These are phyloP conservation scores for Caradrina kadenii DNA, from an alignment of 2,888 invertebrate genomes.

Conservation along the genomic window DNA sequence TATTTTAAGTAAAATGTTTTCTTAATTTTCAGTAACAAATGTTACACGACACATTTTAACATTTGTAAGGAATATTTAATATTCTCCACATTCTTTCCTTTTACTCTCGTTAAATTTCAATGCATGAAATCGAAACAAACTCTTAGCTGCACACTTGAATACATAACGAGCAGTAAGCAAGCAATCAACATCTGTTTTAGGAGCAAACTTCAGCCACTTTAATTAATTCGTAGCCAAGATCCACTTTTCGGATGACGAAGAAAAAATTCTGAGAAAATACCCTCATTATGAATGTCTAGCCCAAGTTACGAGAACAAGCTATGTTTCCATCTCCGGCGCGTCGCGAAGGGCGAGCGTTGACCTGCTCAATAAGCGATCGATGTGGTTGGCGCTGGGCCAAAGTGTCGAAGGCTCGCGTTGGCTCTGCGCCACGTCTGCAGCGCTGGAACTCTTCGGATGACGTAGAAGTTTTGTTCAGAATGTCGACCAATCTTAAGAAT, in stretches of 20 bases:
- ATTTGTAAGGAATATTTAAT: not conserved
- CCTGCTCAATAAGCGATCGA: conserved; percentile 75
- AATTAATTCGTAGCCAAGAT: conserved; percentile 3
- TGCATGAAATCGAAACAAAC: conserved; percentile 15
- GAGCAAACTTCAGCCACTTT: conserved; percentile 19
- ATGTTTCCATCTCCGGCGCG: conserved; percentile 63
- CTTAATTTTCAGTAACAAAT: conserved; percentile 4
- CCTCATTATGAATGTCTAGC: conserved; percentile 24
- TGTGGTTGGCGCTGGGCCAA: conserved; percentile 73
- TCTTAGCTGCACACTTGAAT: conserved; percentile 24
- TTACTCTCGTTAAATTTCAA: not conserved
- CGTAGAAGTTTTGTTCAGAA: conserved; percentile 42
- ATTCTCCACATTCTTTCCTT: not conserved
- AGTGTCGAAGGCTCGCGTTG: conserved; percentile 62
- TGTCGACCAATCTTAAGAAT: conserved; percentile 22
- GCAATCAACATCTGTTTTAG: conserved; percentile 23
- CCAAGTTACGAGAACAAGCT: conserved; percentile 37
- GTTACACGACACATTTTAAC: not conserved
- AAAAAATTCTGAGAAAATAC: conserved; percentile 13
- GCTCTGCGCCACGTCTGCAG: conserved; percentile 66
- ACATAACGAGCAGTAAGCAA: conserved; percentile 7
- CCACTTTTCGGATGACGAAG: not conserved
- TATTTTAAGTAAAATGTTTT: conserved; percentile 12
- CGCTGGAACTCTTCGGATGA: conserved; percentile 57
- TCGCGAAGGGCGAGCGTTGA: conserved; percentile 71